phyloP scores from a whole-genome alignment of 2,797 vertebrate genomes.

The Liasis olivaceus region DNA sequence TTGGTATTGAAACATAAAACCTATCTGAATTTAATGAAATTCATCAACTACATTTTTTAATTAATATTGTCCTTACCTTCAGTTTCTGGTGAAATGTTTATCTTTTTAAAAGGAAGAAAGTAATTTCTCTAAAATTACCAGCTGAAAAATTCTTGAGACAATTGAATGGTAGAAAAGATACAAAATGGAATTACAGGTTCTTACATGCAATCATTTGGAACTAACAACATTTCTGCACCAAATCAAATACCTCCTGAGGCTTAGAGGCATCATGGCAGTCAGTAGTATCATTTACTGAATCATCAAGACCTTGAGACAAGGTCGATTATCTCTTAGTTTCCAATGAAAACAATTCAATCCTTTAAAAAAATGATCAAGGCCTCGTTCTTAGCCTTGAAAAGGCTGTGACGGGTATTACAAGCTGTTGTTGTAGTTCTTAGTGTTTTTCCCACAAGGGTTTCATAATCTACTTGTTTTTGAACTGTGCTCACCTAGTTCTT shows the following conservation, averaged over 20 bases:
- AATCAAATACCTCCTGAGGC: background rate
- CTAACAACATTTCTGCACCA: background rate
- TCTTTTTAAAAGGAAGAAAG: background rate
- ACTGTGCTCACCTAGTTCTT: background rate
- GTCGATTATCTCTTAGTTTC: background rate
- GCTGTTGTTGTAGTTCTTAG: background rate
- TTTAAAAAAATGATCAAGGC: conserved; percentile 3
- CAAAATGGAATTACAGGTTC: conserved; percentile 72
- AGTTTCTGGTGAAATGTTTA: background rate
- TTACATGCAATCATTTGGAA: conserved; percentile 59
- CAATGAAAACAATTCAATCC: background rate
- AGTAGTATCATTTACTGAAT: background rate
- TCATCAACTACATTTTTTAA: background rate
- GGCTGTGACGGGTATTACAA: background rate
- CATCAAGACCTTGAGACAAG: conserved; percentile 8
- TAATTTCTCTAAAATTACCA: conserved; percentile 5
- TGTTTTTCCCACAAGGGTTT: background rate
- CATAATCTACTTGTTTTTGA: background rate
- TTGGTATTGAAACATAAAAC: background rate
- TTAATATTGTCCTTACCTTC: background rate
- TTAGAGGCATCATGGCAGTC: background rate
- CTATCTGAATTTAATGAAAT: background rate
- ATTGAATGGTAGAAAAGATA: conserved; percentile 60
- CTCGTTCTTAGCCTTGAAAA: background rate
- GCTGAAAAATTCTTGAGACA: conserved; percentile 61